These are phyloP conservation scores for Myotis myotis DNA, from an alignment of 2,797 vertebrate species.

Conservation along the genomic window DNA sequence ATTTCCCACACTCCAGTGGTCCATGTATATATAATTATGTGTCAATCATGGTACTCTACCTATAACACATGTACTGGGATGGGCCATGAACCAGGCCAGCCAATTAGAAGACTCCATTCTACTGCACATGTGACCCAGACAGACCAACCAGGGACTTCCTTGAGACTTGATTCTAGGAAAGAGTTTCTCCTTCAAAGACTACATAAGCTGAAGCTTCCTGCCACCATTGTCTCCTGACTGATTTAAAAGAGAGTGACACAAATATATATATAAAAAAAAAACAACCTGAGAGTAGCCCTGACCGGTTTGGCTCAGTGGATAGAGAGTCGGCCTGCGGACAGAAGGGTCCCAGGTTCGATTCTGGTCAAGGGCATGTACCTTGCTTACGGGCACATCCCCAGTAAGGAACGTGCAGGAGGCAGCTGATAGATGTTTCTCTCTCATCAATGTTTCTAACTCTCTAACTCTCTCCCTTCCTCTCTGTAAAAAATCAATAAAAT, in stretches of 20 bases:
- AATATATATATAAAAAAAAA: background rate
- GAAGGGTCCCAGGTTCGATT: too few species aligned
- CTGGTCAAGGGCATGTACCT: too few species aligned
- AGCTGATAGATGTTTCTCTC: too few species aligned
- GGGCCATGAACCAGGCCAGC: background rate
- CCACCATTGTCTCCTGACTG: background rate
- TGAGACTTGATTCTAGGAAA: background rate
- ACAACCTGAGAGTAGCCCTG: accelerated
- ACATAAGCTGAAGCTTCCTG: background rate
- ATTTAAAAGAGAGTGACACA: background rate
- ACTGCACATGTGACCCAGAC: background rate
- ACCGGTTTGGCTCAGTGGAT: too few species aligned
- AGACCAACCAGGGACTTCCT: background rate
- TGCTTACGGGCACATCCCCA: too few species aligned
- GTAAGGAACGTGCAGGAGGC: too few species aligned
- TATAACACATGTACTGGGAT: accelerated
- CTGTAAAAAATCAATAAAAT: too few species aligned
- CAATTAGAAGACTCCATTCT: background rate
- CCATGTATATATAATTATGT: background rate
- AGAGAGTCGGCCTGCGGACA: too few species aligned
- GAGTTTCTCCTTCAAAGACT: background rate
- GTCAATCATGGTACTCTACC: background rate
- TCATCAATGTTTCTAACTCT: too few species aligned
- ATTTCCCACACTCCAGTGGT: accelerated
- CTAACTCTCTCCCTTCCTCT: too few species aligned